A percentile compares a stretch with the other conserved stretches of the same genome.
These are phyloP conservation scores for Phoenoteleia sp. DNA, from an alignment of 2,888 invertebrate genomes.

Conservation along the genomic window DNA sequence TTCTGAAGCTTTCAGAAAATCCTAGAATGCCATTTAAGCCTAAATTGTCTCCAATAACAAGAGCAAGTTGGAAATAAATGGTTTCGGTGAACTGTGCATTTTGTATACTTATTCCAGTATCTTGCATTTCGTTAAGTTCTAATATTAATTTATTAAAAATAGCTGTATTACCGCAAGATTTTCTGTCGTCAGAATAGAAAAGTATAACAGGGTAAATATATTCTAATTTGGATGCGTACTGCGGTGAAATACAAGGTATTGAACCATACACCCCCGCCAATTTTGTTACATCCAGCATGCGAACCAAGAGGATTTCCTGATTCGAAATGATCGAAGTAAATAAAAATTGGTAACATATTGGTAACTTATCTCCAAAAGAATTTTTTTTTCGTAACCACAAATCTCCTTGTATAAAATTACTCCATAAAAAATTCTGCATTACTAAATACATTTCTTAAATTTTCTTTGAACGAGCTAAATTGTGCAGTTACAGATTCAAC, in stretches of 20 bases:
- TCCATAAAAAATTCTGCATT: not conserved
- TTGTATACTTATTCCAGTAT: not conserved
- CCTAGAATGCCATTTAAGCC: constrained; percentile 9
- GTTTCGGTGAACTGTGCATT: not conserved
- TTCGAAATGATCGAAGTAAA: not conserved
- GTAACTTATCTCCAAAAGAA: not conserved
- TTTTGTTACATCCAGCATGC: constrained; percentile 52
- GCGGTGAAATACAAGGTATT: constrained; percentile 8
- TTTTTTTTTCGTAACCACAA: not conserved
- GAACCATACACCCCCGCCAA: constrained; percentile 20
- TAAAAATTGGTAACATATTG: too few relatives aligned
- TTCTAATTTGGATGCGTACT: not conserved
- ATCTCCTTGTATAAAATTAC: constrained; percentile 19
- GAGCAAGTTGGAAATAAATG: not conserved
- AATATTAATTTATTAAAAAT: not conserved
- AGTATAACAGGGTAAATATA: not conserved
- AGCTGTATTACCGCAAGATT: not conserved
- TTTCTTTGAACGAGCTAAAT: not conserved
- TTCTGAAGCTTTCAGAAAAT: not conserved
- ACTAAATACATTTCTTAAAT: not conserved
- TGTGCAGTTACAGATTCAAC: not conserved
- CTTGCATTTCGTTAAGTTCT: constrained; percentile 16
- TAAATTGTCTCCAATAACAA: constrained; percentile 14
- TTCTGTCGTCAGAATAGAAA: constrained; percentile 23
- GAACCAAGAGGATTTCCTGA: constrained; percentile 12